Evolutionary conservation across 2,888 invertebrate species (phyloP).

Genomic region (Acrobeloides nanus): DNA sequence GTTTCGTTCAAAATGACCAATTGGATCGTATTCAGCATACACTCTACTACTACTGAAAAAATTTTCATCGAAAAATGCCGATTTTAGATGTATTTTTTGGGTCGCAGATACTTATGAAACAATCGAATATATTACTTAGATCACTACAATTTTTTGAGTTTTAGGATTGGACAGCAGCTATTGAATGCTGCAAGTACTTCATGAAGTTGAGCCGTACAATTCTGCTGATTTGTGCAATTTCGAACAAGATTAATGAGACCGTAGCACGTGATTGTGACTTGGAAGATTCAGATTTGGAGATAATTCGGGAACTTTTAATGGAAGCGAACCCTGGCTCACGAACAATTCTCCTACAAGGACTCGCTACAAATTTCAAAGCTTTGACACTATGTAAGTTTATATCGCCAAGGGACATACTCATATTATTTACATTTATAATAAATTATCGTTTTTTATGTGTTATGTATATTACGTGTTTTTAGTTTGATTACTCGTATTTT

Average conservation of each 20-base stretch:
- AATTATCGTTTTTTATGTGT: no score
- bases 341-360: slow-evolving; percentile 11
- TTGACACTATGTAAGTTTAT: slow-evolving; percentile 8
- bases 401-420: no score
- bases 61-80: no score
- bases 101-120: no score
- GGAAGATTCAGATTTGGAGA: slow-evolving; percentile 5
- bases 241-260: slow-evolving; percentile 8
- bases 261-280: slow-evolving; percentile 13
- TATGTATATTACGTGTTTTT: neutral
- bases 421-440: no score
- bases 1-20: no score
- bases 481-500: no score
- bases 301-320: slow-evolving; percentile 8
- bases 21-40: no score
- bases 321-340: slow-evolving; percentile 8
- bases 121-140: no score
- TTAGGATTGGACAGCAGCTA: slow-evolving; percentile 12
- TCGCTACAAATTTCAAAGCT: slow-evolving; percentile 7
- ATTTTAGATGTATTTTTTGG: no score
- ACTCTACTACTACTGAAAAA: no score
- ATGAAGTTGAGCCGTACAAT: slow-evolving; percentile 13
- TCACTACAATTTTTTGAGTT: no score
- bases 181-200: slow-evolving; percentile 10
- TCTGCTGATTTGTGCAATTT: slow-evolving; percentile 10